Percentiles rank a stretch among this genome's conserved stretches.
phyloP scores from a whole-genome alignment of 2,113 vertebrate genomes.

The Pungitius pungitius region DNA sequence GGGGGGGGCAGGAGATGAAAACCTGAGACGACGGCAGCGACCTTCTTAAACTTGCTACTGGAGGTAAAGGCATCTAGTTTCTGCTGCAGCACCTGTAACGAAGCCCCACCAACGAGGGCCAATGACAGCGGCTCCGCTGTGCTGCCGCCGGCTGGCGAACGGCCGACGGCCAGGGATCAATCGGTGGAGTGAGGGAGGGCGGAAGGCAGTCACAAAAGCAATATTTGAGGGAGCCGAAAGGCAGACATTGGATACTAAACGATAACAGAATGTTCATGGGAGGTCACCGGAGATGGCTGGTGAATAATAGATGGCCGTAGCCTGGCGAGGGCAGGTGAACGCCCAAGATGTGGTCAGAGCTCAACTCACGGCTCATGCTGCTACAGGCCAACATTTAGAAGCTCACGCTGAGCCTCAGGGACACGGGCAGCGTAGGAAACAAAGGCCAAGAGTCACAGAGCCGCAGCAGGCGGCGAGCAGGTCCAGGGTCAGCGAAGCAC shows the following conservation, averaged over 20 bases:
- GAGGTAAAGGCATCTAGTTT: slow-evolving; percentile 49
- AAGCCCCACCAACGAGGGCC: slow-evolving; percentile 12
- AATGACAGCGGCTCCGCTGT: neutral
- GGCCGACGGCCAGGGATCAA: slow-evolving; percentile 43
- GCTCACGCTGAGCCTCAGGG: neutral
- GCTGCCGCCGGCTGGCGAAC: neutral
- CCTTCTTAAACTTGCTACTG: slow-evolving; percentile 57
- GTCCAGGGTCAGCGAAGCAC: slow-evolving; percentile 27
- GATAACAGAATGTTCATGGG: slow-evolving; percentile 75
- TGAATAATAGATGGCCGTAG: slow-evolving; percentile 74
- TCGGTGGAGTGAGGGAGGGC: slow-evolving; percentile 16
- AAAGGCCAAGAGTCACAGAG: slow-evolving; percentile 47
- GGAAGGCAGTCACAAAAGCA: slow-evolving; percentile 43
- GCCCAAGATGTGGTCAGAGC: slow-evolving; percentile 33
- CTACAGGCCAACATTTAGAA: slow-evolving; percentile 27
- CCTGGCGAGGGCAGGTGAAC: slow-evolving; percentile 46
- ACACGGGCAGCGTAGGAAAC: slow-evolving; percentile 27
- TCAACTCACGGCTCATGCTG: slow-evolving; percentile 22
- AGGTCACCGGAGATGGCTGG: slow-evolving; percentile 62
- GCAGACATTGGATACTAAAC: slow-evolving; percentile 77
- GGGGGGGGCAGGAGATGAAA: slow-evolving; percentile 46
- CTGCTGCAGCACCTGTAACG: slow-evolving; percentile 17
- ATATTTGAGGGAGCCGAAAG: slow-evolving; percentile 61
- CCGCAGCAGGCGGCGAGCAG: slow-evolving; percentile 1
- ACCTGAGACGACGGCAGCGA: slow-evolving; percentile 56